Percentiles rank a stretch among this genome's conserved stretches.
Conservation (phyloP, 2,888 invertebrate species). For the Coleophora flavipennella region DNA sequence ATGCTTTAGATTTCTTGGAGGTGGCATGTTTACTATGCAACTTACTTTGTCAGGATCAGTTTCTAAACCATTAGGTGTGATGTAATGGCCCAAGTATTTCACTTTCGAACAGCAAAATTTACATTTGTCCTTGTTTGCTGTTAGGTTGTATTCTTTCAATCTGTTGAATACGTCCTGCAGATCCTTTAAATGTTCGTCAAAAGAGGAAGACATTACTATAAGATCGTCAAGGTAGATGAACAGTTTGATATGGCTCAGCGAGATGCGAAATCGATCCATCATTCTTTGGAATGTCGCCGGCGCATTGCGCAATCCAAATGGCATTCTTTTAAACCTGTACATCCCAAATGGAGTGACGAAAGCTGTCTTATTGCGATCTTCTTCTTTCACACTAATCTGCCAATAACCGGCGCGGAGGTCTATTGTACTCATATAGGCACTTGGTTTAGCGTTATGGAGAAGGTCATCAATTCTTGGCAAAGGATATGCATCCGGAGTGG, state of each 20-base stretch:
- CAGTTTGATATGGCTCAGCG: no score
- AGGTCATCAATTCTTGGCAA: no score
- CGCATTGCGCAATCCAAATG: constrained; percentile 29
- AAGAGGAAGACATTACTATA: constrained; percentile 17
- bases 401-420: constrained; percentile 22
- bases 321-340: constrained; percentile 26
- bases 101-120: constrained; percentile 6
- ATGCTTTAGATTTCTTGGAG: constrained; percentile 13
- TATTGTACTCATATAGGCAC: no score
- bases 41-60: constrained; percentile 15
- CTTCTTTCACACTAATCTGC: constrained; percentile 18
- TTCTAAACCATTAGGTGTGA: constrained; percentile 8
- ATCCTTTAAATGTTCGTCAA: constrained; percentile 4
- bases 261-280: constrained; percentile 22
- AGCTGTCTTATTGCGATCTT: constrained; percentile 25
- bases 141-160: constrained; percentile 13
- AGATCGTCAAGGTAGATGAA: no score
- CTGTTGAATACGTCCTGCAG: constrained; percentile 7
- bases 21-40: constrained; percentile 12
- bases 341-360: constrained; percentile 27
- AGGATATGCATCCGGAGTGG: no score
- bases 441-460: no score
- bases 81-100: constrained; percentile 9
- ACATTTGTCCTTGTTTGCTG: constrained; percentile 15
- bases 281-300: constrained; percentile 27